Evolutionary conservation across 2,888 invertebrate species (phyloP).

Genomic region (Erebia epiphron): DNA sequence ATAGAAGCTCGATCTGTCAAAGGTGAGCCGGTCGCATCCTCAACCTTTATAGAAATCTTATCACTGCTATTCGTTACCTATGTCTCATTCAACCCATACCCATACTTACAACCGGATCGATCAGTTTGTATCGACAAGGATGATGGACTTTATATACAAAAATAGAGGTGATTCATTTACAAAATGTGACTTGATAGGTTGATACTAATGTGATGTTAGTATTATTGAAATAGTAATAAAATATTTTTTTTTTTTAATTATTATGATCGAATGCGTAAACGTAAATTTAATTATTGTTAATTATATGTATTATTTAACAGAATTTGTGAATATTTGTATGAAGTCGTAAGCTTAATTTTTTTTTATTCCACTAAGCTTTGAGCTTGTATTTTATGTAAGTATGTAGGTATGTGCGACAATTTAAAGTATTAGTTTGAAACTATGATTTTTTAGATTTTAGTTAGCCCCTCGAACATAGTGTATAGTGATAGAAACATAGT

Average conservation of each 20-base stretch:
- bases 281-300: neutral
- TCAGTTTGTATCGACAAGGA: slow-evolving; percentile 42
- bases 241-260: neutral
- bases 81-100: slow-evolving; percentile 40
- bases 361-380: too few species aligned
- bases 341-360: neutral
- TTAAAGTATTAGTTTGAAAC: too few species aligned
- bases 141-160: slow-evolving; percentile 52
- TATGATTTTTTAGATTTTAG: too few species aligned
- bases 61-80: slow-evolving; percentile 49
- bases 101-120: slow-evolving; percentile 49
- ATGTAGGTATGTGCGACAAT: too few species aligned
- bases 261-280: neutral
- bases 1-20: slow-evolving; percentile 46
- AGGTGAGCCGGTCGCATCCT: slow-evolving; percentile 64
- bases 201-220: slow-evolving; percentile 3
- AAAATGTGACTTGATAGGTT: neutral
- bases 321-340: neutral
- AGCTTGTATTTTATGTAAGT: too few species aligned
- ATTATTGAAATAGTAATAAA: neutral
- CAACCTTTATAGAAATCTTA: slow-evolving; percentile 72
- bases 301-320: too few species aligned
- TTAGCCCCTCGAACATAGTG: too few species aligned
- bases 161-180: slow-evolving; percentile 59
- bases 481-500: too few species aligned